Conservation (phyloP, 2,797 vertebrate genomes). For the Coreius guichenoti region DNA sequence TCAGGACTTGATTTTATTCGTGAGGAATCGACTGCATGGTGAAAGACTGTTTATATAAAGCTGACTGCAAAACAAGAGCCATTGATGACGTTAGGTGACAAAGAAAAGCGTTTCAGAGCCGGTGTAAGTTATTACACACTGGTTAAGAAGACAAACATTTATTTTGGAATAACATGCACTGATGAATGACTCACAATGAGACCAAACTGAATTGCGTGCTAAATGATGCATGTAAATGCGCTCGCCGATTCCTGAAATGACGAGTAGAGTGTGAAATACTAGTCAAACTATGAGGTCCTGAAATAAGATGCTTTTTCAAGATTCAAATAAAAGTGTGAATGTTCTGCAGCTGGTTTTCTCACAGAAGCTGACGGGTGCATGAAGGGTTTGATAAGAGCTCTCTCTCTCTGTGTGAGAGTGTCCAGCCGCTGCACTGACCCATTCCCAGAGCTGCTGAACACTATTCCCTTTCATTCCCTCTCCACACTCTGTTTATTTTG, state of each 20-base stretch:
- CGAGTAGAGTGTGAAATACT: background rate
- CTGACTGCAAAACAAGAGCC: background rate
- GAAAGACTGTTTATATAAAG: background rate
- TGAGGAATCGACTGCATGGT: background rate
- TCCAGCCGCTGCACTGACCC: conserved; percentile 68
- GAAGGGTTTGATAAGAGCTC: conserved; percentile 38
- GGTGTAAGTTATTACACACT: background rate
- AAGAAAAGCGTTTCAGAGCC: background rate
- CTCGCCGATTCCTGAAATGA: background rate
- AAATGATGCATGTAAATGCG: background rate
- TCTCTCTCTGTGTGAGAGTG: background rate
- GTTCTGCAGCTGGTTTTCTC: background rate
- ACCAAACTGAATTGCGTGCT: background rate
- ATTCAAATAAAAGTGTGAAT: conserved; percentile 17
- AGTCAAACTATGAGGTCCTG: background rate
- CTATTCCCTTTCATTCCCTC: conserved; percentile 82
- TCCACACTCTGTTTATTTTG: conserved; percentile 80
- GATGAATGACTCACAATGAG: background rate
- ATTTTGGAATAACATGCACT: conserved; percentile 3
- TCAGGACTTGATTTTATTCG: background rate
- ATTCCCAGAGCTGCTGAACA: conserved; percentile 82
- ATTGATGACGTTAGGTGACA: background rate
- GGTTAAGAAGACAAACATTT: background rate
- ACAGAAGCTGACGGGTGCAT: background rate
- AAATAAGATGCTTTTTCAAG: background rate